Conservation (phyloP, 2,888 invertebrate genomes). For the Serrognathus titanus region DNA sequence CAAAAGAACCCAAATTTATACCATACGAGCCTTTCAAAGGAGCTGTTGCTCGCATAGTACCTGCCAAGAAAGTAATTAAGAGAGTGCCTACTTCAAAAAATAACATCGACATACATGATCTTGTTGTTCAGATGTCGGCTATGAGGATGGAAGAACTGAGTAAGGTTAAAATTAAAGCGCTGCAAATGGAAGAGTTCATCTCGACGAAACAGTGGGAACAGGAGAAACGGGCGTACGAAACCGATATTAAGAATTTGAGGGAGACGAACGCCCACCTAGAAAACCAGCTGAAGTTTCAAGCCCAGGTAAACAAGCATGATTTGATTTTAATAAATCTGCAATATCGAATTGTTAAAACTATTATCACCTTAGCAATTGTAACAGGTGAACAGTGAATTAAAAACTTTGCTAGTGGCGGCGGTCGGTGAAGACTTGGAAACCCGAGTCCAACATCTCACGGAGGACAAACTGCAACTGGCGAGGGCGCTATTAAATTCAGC, state of each 20-base stretch:
- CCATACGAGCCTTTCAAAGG: conserved; percentile 87
- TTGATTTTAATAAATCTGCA: conserved; percentile 5
- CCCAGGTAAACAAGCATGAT: conserved; percentile 51
- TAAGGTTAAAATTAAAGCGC: conserved; percentile 48
- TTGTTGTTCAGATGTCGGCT: conserved; percentile 69
- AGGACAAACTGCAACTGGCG: conserved; percentile 87
- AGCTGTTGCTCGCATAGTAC: conserved; percentile 75
- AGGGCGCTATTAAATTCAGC: conserved; percentile 81
- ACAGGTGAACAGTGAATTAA: conserved; percentile 86
- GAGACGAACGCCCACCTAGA: conserved; percentile 70
- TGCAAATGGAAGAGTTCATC: conserved; percentile 46
- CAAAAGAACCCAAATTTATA: conserved; percentile 74
- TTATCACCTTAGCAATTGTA: conserved; percentile 13
- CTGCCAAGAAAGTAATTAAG: conserved; percentile 44
- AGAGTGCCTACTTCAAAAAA: conserved; percentile 37
- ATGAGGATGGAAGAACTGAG: conserved; percentile 63
- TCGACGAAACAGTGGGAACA: conserved; percentile 45
- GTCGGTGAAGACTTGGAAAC: conserved; percentile 92
- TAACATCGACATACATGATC: conserved; percentile 54
- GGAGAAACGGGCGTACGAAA: conserved; percentile 56
- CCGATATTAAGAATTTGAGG: conserved; percentile 60
- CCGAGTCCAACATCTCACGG: conserved; percentile 84
- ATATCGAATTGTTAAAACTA: background rate
- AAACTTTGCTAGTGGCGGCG: conserved; percentile 88
- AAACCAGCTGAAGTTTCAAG: conserved; percentile 81